Base-by-base conservation (phyloP, 2,888 invertebrate genomes). In the Platypus cylindrus region DNA sequence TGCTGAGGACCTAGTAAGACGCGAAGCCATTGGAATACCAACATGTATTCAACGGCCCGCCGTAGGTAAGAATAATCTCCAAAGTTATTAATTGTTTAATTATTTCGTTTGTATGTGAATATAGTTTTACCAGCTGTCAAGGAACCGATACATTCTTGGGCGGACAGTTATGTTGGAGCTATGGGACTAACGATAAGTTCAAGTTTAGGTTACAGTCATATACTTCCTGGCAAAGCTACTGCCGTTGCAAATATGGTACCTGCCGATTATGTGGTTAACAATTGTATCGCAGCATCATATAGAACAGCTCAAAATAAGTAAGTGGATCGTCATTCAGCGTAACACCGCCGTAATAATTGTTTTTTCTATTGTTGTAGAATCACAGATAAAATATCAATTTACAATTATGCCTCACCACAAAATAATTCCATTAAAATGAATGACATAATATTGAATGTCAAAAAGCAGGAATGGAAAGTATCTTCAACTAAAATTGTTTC, bases 161-260 rank as follows among this genome's bases (percentile, higher is more conserved):
- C 78, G 4, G 81, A 82, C 60, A 82, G 78, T 45, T 70, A 75
- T 1, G 80, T 80, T 49, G 82, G 82, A 36, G 75, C 78, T 1
- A 76, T 75, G 41, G 78, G 66, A 14, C 64, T 62, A 0, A 65
- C 62, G 3, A 54, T 65, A 5, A 67, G 66, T 4, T 56, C 32
- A 8, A 39, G 31, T 1, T 1, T 70, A 30, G 77, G 78, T 3
- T 52, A 78, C 3, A 48, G 78, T 27, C 65, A 70, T 30, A 66
- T 68, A 7, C 63, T 76, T 56, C 62, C 67, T 34, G 69, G 70
- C 18, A 61, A 68, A 36, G 45, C 46, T 3, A 52, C 65, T 1
- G 62, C 64, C 12, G 57, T 65, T 2, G 71, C 73, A 1, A 76
- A 79, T 46, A 61, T 78, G 31, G 69, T 80, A 18, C 78, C 79